Conservation (phyloP, 2,113 vertebrate genomes). For the Grammomys surdaster region DNA sequence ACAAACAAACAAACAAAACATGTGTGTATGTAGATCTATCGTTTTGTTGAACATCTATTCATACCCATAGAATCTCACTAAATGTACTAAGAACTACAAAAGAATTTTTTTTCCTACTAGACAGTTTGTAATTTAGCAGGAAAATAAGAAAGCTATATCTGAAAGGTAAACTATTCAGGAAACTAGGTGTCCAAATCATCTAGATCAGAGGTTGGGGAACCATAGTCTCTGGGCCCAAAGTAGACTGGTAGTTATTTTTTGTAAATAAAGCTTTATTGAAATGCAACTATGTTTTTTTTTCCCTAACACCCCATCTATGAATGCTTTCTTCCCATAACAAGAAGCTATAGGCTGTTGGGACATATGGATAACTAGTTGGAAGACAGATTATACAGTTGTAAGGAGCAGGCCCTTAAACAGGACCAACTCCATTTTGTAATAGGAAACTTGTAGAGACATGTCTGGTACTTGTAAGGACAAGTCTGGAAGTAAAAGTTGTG, state of each 20-base stretch:
- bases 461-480: too few relatives aligned
- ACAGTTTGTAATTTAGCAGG: constrained; percentile 36
- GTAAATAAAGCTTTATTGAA: constrained; percentile 42
- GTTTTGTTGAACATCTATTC: background rate
- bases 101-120: background rate
- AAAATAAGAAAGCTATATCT: constrained; percentile 1
- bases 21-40: background rate
- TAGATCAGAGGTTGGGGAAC: background rate
- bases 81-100: background rate
- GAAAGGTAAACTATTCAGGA: constrained; percentile 16
- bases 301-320: background rate
- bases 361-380: background rate
- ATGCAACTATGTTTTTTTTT: background rate
- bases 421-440: too few relatives aligned
- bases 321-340: background rate
- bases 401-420: too few relatives aligned
- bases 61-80: background rate
- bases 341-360: background rate
- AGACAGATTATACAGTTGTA: background rate
- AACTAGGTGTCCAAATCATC: background rate
- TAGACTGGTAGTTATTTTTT: background rate
- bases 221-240: background rate
- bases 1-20: background rate
- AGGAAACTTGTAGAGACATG: too few relatives aligned
- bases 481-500: too few relatives aligned